phyloP scores from a whole-genome alignment of 53 echinoderm and acorn worm genomes.

The Actinopyga echinites region DNA sequence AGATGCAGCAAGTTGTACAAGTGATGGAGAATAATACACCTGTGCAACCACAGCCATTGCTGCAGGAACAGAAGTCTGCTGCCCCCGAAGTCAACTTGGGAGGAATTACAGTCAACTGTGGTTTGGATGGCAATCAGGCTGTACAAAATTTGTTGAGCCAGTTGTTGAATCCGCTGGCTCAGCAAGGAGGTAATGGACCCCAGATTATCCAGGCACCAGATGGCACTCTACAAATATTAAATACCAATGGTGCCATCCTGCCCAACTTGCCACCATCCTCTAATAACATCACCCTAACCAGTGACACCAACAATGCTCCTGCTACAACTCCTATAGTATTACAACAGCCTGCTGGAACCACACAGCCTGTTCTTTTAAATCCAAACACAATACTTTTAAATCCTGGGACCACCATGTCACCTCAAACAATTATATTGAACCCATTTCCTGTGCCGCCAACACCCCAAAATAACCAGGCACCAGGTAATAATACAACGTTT shows the following conservation, averaged over 20 bases:
- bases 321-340: constrained; percentile 18
- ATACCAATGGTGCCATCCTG: constrained; percentile 21
- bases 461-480: background rate
- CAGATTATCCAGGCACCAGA: constrained; percentile 29
- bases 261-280: background rate
- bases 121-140: constrained; percentile 16
- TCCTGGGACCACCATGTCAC: background rate
- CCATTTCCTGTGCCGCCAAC: background rate
- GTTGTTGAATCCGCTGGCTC: constrained; percentile 1
- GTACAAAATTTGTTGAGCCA: constrained; percentile 35
- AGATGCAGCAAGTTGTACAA: too few relatives aligned
- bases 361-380: constrained; percentile 21
- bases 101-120: constrained; percentile 21
- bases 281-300: constrained; percentile 22
- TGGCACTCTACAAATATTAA: constrained; percentile 28
- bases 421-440: constrained; percentile 31
- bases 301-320: background rate
- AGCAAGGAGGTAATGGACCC: constrained; percentile 9
- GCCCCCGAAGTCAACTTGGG: background rate
- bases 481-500: constrained; percentile 20
- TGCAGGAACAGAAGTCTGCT: too few relatives aligned
- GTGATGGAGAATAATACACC: too few relatives aligned
- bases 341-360: constrained; percentile 20
- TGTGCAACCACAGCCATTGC: too few relatives aligned
- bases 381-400: constrained; percentile 43